Percentiles rank a stretch among this genome's conserved stretches.
These are phyloP conservation scores for Drosophila prosaltans DNA, from an alignment of 1,140 invertebrate genomes.

Conservation along the genomic window DNA sequence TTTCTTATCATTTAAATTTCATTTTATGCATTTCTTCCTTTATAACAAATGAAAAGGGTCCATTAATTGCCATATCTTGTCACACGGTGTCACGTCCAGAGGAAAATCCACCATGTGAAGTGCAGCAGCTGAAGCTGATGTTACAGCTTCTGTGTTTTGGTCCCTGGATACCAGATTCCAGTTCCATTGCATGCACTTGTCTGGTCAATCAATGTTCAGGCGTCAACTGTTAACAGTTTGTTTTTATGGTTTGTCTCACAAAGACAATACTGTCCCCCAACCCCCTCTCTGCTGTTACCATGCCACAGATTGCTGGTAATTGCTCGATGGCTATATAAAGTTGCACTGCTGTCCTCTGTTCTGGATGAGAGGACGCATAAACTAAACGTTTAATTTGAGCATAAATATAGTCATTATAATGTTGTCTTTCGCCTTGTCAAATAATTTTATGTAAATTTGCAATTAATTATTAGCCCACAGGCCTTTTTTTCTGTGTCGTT, in stretches of 20 bases:
- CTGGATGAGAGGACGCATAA: slow-evolving; percentile 21
- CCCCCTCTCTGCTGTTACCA: not conserved
- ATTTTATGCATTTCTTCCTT: not conserved
- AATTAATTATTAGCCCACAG: slow-evolving; percentile 56
- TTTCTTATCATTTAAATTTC: too few relatives aligned
- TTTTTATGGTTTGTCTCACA: slow-evolving; percentile 74
- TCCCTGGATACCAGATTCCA: slow-evolving; percentile 32
- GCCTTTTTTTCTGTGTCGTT: slow-evolving; percentile 34
- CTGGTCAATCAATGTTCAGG: slow-evolving; percentile 74
- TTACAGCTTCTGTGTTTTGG: slow-evolving; percentile 34
- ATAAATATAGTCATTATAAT: slow-evolving; percentile 46
- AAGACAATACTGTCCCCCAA: slow-evolving; percentile 57
- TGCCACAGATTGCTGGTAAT: slow-evolving; percentile 61
- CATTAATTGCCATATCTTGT: slow-evolving; percentile 16
- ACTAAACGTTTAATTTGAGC: slow-evolving; percentile 72
- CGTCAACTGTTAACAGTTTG: slow-evolving; percentile 76
- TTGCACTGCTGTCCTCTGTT: slow-evolving; percentile 33
- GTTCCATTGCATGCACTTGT: slow-evolving; percentile 76
- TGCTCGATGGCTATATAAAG: slow-evolving; percentile 69
- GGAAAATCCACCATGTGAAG: slow-evolving; percentile 46
- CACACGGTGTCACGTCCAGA: slow-evolving; percentile 53
- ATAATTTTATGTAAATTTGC: slow-evolving; percentile 64
- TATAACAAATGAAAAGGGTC: not conserved
- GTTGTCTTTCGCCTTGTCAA: slow-evolving; percentile 1
- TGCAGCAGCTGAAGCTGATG: slow-evolving; percentile 64